Evolutionary conservation across 2,797 vertebrate genomes (phyloP).

Genomic region (Spondyliosoma cantharus): DNA sequence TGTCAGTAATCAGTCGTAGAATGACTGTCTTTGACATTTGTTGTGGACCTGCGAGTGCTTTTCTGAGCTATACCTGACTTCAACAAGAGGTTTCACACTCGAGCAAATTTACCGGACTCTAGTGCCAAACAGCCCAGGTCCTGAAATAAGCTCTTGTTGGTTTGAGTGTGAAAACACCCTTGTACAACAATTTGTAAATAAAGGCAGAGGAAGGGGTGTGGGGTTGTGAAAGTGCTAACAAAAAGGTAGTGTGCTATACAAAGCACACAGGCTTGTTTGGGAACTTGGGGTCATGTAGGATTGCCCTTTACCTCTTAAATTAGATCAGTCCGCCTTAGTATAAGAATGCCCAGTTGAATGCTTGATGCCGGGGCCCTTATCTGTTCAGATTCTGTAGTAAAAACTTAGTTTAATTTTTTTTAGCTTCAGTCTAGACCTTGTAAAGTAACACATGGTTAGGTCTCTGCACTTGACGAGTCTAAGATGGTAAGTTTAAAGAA

Average conservation of each 20-base stretch:
- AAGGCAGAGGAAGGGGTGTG: constrained; percentile 28
- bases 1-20: not conserved
- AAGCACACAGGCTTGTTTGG: constrained; percentile 35
- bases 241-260: constrained; percentile 46
- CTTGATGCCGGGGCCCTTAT: not conserved
- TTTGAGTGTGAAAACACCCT: constrained; percentile 40
- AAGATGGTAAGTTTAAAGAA: constrained; percentile 37
- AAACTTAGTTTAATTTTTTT: not conserved
- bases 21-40: not conserved
- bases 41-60: not conserved
- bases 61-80: not conserved
- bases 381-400: not conserved
- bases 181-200: constrained; percentile 48
- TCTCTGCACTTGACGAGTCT: not conserved
- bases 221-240: constrained; percentile 48
- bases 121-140: not conserved
- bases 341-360: not conserved
- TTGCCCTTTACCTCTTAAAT: constrained; percentile 4
- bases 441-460: not conserved
- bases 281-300: constrained; percentile 24
- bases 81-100: constrained; percentile 6
- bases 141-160: constrained; percentile 12
- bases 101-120: not conserved
- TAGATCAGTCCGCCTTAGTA: not conserved
- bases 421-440: not conserved